Percentiles rank a stretch among this genome's conserved stretches.
phyloP scores from a whole-genome alignment of 2,113 vertebrate genomes.

The Bos taurus region DNA sequence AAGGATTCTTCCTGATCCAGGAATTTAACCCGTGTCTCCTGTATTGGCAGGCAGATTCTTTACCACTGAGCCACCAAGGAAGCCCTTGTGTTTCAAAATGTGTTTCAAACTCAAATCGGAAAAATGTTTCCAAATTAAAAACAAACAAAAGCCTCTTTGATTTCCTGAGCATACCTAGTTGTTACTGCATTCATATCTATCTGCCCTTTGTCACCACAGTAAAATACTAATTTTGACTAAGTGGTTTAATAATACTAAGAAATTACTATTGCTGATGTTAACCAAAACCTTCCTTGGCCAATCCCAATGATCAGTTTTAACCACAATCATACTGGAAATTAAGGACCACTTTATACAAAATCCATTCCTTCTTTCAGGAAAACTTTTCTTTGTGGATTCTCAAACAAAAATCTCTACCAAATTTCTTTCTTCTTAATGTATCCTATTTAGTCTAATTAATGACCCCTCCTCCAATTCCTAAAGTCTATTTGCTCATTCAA shows the following conservation, averaged over 20 bases:
- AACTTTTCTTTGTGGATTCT: background rate
- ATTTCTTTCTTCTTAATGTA: background rate
- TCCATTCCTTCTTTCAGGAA: background rate
- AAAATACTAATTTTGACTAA: background rate
- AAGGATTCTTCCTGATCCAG: background rate
- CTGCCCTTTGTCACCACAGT: background rate
- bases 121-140: background rate
- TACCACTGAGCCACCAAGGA: background rate
- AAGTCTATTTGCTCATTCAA: background rate
- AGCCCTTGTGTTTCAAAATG: background rate
- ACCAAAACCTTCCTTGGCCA: background rate
- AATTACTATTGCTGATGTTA: background rate
- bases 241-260: background rate
- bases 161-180: background rate
- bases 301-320: background rate
- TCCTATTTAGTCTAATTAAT: background rate
- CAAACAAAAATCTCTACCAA: background rate
- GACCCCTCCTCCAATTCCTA: background rate
- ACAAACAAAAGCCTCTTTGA: background rate
- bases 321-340: background rate
- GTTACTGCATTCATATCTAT: background rate
- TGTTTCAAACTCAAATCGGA: background rate
- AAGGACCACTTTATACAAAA: background rate
- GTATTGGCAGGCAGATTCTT: background rate
- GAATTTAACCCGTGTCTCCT: background rate